These are phyloP conservation scores for Anarhynchus alexandrinus DNA, from an alignment of 2,113 vertebrate species.

Conservation along the genomic window DNA sequence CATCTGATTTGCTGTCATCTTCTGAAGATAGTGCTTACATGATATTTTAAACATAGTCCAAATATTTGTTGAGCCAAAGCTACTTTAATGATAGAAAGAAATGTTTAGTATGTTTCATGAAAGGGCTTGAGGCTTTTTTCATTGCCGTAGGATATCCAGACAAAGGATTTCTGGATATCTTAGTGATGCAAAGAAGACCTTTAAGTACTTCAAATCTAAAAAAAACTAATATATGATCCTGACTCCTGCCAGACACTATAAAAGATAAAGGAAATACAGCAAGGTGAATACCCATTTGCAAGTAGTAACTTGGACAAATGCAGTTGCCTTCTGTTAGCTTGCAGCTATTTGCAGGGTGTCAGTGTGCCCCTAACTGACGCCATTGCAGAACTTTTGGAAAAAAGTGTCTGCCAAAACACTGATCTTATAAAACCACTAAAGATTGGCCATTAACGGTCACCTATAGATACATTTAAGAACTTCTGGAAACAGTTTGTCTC, in stretches of 20 bases:
- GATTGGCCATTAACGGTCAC: neutral
- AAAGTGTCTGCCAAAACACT: neutral
- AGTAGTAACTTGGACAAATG: neutral
- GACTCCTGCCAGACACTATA: neutral
- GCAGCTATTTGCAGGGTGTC: neutral
- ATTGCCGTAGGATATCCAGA: neutral
- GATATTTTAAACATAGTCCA: neutral
- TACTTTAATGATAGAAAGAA: neutral
- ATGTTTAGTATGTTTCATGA: neutral
- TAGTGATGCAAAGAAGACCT: neutral
- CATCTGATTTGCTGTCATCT: neutral
- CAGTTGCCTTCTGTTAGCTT: neutral
- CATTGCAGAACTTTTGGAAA: neutral
- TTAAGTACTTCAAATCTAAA: neutral
- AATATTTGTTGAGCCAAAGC: neutral
- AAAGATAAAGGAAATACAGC: neutral
- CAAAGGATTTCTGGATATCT: neutral
- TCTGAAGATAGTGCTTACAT: neutral
- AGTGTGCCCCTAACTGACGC: neutral
- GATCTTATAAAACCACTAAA: neutral
- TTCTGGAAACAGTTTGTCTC: neutral
- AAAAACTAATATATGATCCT: neutral
- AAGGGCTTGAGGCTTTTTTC: neutral
- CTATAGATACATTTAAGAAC: neutral
- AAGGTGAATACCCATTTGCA: neutral